Base-by-base conservation (phyloP, 1,140 invertebrate species). In the Neoseiulus cucumeris region DNA sequence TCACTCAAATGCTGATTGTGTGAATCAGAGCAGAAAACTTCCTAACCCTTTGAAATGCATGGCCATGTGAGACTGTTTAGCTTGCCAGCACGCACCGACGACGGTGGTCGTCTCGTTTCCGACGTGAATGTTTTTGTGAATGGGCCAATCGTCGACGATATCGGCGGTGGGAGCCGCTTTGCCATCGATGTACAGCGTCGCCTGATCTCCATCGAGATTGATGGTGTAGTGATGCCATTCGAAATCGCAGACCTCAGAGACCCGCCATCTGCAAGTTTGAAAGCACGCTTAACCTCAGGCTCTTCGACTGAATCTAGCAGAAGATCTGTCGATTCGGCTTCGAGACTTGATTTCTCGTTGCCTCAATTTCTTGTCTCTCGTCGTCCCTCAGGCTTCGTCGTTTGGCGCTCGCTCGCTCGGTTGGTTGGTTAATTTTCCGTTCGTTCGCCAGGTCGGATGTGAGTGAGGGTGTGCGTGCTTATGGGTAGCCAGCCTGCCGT, bases 61-160 rank as follows among this genome's bases (percentile, higher is more conserved):
- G n/a, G 51, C 51, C 47, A 68, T 70, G 51, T 20, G 29, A 29
- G 14, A 14, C 30, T 73, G 75, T 22, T 72, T 76, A 82, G 91
- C 90, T 79, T 97, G 91, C 90, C 92, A 98, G 76, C 95, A 98
- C 29, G 91, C 93, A 9, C 94, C 94, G 20, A 98, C 87, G 0
- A 87, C 85, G 0, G 97, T 76, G 18, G 90, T 92, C 5, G 93
- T 98, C 74, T 93, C 94, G 66, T 92, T 82, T 12, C 85, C 89
- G 68, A 91, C 89, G 0, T 91, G 89, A 59, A 59, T 25, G 22
- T 59, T 59, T 25, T 89, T 87, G 75, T 98, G 95, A 14, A 98
- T 79, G n/a, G 95, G 93, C 94, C 94, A 98, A 76, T 98, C 95
- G 76, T 98, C 94, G 72, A 98, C 91, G 30, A 98, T 89, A 75